Evolutionary conservation across 2,797 vertebrate species (phyloP), one percentile per base, ranked within the genome.

Genomic region (Myotis myotis): DNA sequence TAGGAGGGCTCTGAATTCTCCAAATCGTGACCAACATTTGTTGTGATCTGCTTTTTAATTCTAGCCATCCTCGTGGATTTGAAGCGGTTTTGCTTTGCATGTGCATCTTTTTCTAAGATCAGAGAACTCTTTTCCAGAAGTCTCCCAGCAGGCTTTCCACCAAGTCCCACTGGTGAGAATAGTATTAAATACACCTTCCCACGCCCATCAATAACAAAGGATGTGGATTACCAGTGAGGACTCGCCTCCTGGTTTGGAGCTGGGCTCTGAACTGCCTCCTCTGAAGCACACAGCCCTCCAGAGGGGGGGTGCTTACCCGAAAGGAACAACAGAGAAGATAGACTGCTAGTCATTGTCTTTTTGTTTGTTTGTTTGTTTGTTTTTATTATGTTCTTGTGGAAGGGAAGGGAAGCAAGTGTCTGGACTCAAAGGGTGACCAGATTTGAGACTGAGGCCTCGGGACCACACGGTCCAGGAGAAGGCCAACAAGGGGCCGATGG

Each of bases 381-480:
- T n/a, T 62, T 62, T 62, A 15, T 71, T 70, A 44, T 53, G 36
- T 19, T 76, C 30, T 41, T 51, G 51, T 70, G 30, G 55, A 7
- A 57, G 11, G 23, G 36, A 60, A 30, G 16, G 6, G 55, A 28
- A 28, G n/a, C 10, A 5, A 15, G 38, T 49, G 23, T 13, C 64
- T 36, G 41, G 33, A 60, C n/a, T 25, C 28, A 84, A 97, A 99
- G 99, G 16, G 99, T 99, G 98, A 99, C 95, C 99, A 99, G 98
- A 99, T 99, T 64, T 97, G 99, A 93, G 99, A 99, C 98, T 98
- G 83, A 99, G 99, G 23, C n/a, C 55, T 11, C 53, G 98, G 7
- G 97, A 98, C 96, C 99, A 98, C 97, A 99, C 99, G 96, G 30
- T 97, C 0, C 95, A 97, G 28, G 98, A 75, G 97, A 99, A 99